Evolutionary conservation across 64 coral and sea anemone species (phyloP).

Genomic region (Platygyra sinensis): DNA sequence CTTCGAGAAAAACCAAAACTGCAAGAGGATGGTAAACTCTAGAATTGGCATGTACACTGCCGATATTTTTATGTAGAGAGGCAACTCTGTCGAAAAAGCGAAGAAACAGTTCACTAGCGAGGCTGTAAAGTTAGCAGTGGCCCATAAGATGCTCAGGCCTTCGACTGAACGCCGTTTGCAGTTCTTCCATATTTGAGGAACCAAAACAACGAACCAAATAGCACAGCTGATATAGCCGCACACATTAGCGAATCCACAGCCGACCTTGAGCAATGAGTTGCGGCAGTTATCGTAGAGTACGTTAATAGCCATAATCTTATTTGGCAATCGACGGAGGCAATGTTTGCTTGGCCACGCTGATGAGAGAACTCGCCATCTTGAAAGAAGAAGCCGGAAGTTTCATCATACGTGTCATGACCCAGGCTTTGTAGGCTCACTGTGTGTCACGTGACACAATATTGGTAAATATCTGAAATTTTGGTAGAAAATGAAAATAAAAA

Average conservation of each 20-base stretch:
- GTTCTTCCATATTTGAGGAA: conserved; percentile 66
- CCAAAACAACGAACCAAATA: conserved; percentile 53
- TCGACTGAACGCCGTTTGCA: conserved; percentile 45
- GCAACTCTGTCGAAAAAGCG: conserved; percentile 18
- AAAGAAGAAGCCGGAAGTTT: not conserved
- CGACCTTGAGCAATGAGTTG: not conserved
- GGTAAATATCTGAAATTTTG: no score
- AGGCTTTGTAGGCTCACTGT: no score
- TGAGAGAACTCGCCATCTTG: not conserved
- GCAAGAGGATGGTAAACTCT: conserved; percentile 36
- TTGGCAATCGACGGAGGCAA: not conserved
- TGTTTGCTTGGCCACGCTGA: not conserved
- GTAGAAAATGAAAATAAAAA: no score
- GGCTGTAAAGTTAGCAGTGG: conserved; percentile 57
- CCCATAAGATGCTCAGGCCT: conserved; percentile 65
- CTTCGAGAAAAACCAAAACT: conserved; percentile 61
- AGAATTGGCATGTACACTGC: conserved; percentile 51
- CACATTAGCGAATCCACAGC: conserved; percentile 45
- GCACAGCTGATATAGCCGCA: conserved; percentile 23
- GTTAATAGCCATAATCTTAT: not conserved
- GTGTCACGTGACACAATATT: not conserved
- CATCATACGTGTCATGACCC: no score
- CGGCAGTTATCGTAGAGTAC: conserved; percentile 43
- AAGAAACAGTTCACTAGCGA: conserved; percentile 64
- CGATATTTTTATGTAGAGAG: conserved; percentile 33